Base-by-base conservation (phyloP, 2,113 vertebrate species). In the Cnemophilus loriae region DNA sequence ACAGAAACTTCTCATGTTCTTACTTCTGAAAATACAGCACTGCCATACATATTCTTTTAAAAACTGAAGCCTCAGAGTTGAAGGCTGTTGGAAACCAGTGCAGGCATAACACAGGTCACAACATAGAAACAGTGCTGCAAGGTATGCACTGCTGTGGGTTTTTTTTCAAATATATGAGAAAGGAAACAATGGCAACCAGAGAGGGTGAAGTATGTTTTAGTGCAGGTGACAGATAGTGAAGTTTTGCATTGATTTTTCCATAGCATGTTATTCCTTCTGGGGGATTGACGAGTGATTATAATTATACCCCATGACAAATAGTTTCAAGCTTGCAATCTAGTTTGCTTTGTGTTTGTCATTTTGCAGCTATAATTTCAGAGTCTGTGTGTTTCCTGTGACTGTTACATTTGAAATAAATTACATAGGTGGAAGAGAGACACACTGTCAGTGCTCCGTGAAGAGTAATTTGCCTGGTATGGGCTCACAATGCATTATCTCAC, bases 331-430 rank as follows among this genome's bases (percentile, higher is more conserved):
- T 76, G 53, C 46, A 91, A 35, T 82, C 59, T 84, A 55, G 46
- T 68, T 85, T 79, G 37, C 57, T 96, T 85, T 93, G 71, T 89
- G 81, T 95, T 93, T 83, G 70, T 93, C 77, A 67, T 90, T 91
- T 85, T 90, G 46, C 50, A 85, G 61, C 63, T 91, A 82, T 90
- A 93, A 93, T 93, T 96, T 82, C 39, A 6, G 42, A 46, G 50
- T 7, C 47, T 83, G 30, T 91, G 49, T 76, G 49, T 79, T 96
- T 93, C 84, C 74, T 90, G 33, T 87, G 74, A 70, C 67, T 94
- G 37, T 70, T 91, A 74, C 50, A 83, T 50, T 93, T 89, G 47
- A 21, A 81, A 85, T 91, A 93, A 96, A 96, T 95, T 96, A 80
- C 67, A 87, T 73, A 96, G 93, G 91, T 96, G 78, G 82, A 91